Evolutionary conservation across 2,797 vertebrate species (phyloP).

Genomic region (Ceryle rudis): DNA sequence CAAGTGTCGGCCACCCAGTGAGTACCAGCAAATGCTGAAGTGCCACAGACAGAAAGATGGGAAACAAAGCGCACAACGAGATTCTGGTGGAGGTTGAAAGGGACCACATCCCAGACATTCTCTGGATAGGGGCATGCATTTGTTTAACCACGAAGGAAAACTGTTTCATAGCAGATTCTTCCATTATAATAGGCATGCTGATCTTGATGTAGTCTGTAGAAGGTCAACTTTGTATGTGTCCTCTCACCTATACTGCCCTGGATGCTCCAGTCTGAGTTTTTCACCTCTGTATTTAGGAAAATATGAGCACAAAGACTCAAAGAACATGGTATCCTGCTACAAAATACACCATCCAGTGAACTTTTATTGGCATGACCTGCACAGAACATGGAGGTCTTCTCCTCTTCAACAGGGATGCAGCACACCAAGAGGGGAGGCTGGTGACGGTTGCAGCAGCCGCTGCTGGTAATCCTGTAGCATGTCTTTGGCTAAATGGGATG

Average conservation of each 20-base stretch:
- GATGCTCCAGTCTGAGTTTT: neutral
- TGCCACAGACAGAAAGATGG: neutral
- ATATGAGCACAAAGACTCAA: too few species aligned
- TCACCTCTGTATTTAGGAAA: neutral
- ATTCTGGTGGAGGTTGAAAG: neutral
- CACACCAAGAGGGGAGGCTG: neutral
- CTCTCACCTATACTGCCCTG: neutral
- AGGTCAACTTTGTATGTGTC: neutral
- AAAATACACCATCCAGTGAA: neutral
- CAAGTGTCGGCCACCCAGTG: fast-evolving
- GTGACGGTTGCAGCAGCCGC: neutral
- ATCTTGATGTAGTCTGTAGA: neutral
- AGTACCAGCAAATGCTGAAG: neutral
- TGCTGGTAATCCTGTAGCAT: neutral
- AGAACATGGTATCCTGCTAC: neutral
- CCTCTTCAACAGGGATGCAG: neutral
- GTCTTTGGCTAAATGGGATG: neutral
- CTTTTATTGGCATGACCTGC: neutral
- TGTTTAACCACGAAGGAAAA: neutral
- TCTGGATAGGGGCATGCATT: neutral
- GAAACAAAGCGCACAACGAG: neutral
- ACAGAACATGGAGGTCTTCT: neutral
- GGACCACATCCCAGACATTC: neutral
- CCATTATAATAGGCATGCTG: neutral
- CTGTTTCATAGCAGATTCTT: neutral